Evolutionary conservation across 2,113 vertebrate species (phyloP), one percentile per base, ranked within the genome.

Genomic region (Lethenteron camtschaticum): DNA sequence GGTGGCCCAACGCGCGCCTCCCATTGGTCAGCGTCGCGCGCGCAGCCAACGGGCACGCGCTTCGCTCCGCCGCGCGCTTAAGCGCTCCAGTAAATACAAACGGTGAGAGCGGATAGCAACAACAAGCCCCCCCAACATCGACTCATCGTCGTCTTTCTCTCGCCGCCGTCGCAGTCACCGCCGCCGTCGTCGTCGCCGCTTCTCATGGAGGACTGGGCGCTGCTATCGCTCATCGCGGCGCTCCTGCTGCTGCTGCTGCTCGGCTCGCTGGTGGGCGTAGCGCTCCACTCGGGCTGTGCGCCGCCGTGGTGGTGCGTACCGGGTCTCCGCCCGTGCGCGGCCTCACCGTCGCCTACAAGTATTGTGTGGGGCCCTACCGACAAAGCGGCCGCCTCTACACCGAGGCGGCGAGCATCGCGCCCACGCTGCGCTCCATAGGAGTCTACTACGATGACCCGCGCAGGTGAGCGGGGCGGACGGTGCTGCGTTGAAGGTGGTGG

Each of bases 311-410:
- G 6, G 82, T 95, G 73, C 80, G 81, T 16, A 86, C 87, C 1
- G 89, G 89, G 14, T 83, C 80, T 9, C 81, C 88, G 1, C 87
- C 87, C 3, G 73, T 91, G 0, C 79, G 79, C 76, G 87, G 74
- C 70, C 78, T 91, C 71, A 90, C 85, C 0, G 58, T 91, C 75
- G 88, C 84, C 73, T 94, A 95, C 79, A 95, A 89, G 75, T 92
- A 86, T 78, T 80, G 81, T 70, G 71, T 82, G 72, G 91, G 86
- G 68, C 78, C 86, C 0, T 89, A 90, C n/a, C 75, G 79, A 1
- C 75, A 84, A n/a, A 83, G 81, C 0, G 82, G 83, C 9, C 74
- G 77, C 72, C 79, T 92, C 77, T 89, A 88, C 72, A 83, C 81
- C 0, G 87, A 96, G 9, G 83, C 84, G 75, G 81, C 78, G 77